Conservation (phyloP, 2,888 invertebrate species). For the Acleris sparsana region DNA sequence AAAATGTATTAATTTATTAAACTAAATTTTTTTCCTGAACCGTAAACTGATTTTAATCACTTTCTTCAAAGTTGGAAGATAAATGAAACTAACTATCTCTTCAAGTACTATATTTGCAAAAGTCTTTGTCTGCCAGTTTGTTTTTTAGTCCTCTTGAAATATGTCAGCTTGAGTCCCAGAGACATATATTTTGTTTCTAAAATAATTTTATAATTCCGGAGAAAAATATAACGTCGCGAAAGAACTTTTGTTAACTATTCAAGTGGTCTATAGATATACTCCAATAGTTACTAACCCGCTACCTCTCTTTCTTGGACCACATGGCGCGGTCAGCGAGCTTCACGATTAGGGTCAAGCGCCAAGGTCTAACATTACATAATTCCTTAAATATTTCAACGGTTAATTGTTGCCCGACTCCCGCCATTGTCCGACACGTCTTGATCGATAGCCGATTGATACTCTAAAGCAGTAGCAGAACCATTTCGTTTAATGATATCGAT, state of each 20-base stretch:
- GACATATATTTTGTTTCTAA: too few relatives aligned
- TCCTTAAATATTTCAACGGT: constrained; percentile 60
- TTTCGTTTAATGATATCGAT: constrained; percentile 4
- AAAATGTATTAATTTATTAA: too few relatives aligned
- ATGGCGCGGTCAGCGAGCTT: constrained; percentile 50
- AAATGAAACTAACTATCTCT: too few relatives aligned
- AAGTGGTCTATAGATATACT: neutral
- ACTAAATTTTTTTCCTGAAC: too few relatives aligned
- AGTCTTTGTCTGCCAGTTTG: too few relatives aligned
- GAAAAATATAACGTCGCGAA: too few relatives aligned
- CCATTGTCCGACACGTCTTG: constrained; percentile 48
- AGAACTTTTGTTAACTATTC: neutral
- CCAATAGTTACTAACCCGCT: constrained; percentile 44
- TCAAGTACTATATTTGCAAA: too few relatives aligned
- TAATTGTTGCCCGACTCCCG: constrained; percentile 59
- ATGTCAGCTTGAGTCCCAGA: too few relatives aligned
- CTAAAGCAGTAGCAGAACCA: constrained; percentile 34
- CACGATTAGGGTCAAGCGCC: constrained; percentile 80
- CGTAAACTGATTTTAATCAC: too few relatives aligned
- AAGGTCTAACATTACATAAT: constrained; percentile 78
- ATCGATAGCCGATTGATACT: constrained; percentile 45
- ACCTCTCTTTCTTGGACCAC: constrained; percentile 55
- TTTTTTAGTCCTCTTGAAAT: too few relatives aligned
- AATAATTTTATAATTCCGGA: too few relatives aligned
- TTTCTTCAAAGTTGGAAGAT: too few relatives aligned